phyloP scores from a whole-genome alignment of 2,113 vertebrate genomes.

The Psettodes erumei region DNA sequence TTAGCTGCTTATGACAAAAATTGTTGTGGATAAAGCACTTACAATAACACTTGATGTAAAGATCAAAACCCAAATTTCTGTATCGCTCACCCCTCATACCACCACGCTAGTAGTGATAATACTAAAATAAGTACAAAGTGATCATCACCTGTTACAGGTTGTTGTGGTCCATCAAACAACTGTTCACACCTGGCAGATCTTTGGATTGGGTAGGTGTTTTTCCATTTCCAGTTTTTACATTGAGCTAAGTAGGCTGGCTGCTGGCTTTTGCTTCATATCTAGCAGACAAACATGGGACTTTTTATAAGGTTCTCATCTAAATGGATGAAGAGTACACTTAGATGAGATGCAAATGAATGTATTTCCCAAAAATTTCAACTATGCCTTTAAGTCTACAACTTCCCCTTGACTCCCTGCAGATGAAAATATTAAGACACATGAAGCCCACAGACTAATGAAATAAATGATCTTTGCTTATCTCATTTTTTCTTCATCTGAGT shows the following conservation, averaged over 20 bases:
- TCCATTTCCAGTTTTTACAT: neutral
- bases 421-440: constrained; percentile 62
- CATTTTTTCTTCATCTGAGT: constrained; percentile 31
- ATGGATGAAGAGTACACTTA: too few species aligned
- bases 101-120: neutral
- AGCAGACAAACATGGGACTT: neutral
- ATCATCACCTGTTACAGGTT: too few species aligned
- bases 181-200: neutral
- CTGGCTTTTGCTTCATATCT: neutral
- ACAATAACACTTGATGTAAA: too few species aligned
- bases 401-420: constrained; percentile 61
- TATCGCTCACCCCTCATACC: neutral
- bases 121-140: neutral
- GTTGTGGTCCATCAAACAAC: too few species aligned
- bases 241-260: constrained; percentile 8
- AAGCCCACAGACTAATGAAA: constrained; percentile 57
- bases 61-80: neutral
- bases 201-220: neutral
- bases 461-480: constrained; percentile 18
- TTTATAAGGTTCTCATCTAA: neutral
- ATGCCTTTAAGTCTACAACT: constrained; percentile 47
- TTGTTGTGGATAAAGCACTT: too few species aligned
- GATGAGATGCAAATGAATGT: constrained; percentile 1
- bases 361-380: constrained; percentile 9
- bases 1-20: too few species aligned